These are phyloP conservation scores for Drosophila putrida DNA, from an alignment of 2,888 invertebrate genomes.

Conservation along the genomic window DNA sequence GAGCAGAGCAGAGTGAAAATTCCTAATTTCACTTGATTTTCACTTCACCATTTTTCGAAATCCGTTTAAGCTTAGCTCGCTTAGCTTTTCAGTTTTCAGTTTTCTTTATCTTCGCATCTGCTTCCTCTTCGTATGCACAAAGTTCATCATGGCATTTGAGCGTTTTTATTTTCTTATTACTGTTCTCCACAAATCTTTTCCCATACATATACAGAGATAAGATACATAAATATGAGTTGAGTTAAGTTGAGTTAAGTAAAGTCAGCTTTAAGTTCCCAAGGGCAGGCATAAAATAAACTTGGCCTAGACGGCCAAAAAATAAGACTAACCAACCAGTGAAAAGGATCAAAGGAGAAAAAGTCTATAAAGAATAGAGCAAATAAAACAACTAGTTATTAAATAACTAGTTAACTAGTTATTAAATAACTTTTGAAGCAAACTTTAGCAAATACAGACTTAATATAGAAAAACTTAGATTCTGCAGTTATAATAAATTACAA, in stretches of 20 bases:
- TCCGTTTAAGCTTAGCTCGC: background rate
- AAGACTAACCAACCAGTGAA: no score
- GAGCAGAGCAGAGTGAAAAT: background rate
- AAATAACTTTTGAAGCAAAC: no score
- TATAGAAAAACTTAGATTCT: no score
- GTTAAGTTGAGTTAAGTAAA: no score
- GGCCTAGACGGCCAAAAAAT: no score
- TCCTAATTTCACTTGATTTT: constrained; percentile 19
- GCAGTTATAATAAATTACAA: no score
- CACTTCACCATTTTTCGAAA: constrained; percentile 9
- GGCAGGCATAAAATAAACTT: constrained; percentile 1
- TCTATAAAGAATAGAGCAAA: no score
- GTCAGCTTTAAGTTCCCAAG: background rate
- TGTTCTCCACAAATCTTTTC: constrained; percentile 16
- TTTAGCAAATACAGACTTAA: no score
- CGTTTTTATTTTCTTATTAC: constrained; percentile 18
- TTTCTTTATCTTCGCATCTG: background rate
- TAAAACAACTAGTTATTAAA: no score
- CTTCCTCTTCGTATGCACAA: constrained; percentile 2
- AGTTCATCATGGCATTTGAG: constrained; percentile 19
- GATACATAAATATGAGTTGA: no score
- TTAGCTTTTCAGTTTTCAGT: constrained; percentile 1
- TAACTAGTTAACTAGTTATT: no score
- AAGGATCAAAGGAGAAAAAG: no score
- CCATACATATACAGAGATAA: background rate